phyloP scores from a whole-genome alignment of 2,113 vertebrate species.

The Hiodon alosoides region DNA sequence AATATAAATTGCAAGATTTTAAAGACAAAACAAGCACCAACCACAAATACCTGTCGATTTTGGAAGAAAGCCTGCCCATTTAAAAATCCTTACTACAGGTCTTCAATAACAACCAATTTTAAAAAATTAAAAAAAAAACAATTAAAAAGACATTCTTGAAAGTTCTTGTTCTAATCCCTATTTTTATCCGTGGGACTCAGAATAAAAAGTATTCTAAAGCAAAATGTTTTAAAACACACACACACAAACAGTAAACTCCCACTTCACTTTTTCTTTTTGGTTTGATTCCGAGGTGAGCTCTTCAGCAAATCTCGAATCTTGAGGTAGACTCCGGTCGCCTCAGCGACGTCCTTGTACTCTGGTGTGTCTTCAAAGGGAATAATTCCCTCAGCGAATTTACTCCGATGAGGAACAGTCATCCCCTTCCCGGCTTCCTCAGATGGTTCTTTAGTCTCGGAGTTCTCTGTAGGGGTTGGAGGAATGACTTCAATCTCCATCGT shows the following conservation, averaged over 20 bases:
- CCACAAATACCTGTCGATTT: constrained; percentile 1
- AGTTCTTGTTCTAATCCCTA: not conserved
- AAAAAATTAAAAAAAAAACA: not conserved
- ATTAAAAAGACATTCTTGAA: constrained; percentile 1
- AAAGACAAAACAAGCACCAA: constrained; percentile 12
- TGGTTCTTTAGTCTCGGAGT: constrained; percentile 3
- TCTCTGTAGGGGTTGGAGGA: not conserved
- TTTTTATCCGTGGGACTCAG: not conserved
- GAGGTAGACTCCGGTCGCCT: constrained; percentile 86
- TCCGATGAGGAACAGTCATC: constrained; percentile 77
- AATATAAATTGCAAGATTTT: not conserved
- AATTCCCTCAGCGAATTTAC: constrained; percentile 86
- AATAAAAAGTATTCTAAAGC: constrained; percentile 5
- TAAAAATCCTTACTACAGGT: constrained; percentile 11
- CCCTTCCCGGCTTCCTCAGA: constrained; percentile 34
- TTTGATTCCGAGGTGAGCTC: constrained; percentile 84
- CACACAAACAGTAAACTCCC: not conserved
- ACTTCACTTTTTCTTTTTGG: constrained; percentile 68
- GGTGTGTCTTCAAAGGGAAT: constrained; percentile 92
- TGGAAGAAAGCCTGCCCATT: not conserved
- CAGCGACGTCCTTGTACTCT: constrained; percentile 89
- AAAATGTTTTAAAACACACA: not conserved
- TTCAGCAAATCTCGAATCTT: constrained; percentile 83
- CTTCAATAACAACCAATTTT: not conserved
- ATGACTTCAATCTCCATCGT: not conserved